These are phyloP conservation scores for Eremobia ochroleuca DNA, from an alignment of 2,888 invertebrate genomes.

Conservation along the genomic window DNA sequence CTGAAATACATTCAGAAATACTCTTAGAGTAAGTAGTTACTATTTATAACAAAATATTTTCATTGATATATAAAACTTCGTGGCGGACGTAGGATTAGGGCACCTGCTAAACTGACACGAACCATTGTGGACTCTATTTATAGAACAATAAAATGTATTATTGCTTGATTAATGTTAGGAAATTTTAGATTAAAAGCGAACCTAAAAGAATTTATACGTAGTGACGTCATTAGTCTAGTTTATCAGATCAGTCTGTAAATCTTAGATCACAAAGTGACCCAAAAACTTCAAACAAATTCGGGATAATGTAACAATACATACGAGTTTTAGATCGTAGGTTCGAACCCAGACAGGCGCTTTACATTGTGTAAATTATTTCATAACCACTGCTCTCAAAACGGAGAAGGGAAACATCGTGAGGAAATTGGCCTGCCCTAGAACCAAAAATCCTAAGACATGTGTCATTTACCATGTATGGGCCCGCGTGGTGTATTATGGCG, in stretches of 20 bases:
- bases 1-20: constrained; percentile 30
- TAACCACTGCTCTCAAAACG: background rate
- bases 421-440: too few relatives aligned
- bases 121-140: constrained; percentile 41
- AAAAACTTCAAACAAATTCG: constrained; percentile 11
- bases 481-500: too few relatives aligned
- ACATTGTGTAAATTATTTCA: background rate
- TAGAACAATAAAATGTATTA: constrained; percentile 40
- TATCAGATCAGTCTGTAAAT: constrained; percentile 18
- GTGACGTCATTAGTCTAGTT: constrained; percentile 27
- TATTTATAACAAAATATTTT: constrained; percentile 58
- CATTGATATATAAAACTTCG: constrained; percentile 39
- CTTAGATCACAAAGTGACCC: constrained; percentile 17
- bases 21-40: constrained; percentile 24
- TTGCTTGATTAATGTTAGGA: constrained; percentile 14
- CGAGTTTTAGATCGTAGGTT: background rate
- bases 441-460: too few relatives aligned
- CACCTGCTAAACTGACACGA: constrained; percentile 43
- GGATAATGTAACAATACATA: background rate
- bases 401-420: background rate
- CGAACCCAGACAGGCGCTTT: background rate
- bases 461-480: too few relatives aligned
- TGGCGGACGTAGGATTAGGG: constrained; percentile 30
- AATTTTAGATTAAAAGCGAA: constrained; percentile 26
- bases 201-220: constrained; percentile 25